Conservation (phyloP, 2,888 invertebrate genomes). For the Trilocha varians region DNA sequence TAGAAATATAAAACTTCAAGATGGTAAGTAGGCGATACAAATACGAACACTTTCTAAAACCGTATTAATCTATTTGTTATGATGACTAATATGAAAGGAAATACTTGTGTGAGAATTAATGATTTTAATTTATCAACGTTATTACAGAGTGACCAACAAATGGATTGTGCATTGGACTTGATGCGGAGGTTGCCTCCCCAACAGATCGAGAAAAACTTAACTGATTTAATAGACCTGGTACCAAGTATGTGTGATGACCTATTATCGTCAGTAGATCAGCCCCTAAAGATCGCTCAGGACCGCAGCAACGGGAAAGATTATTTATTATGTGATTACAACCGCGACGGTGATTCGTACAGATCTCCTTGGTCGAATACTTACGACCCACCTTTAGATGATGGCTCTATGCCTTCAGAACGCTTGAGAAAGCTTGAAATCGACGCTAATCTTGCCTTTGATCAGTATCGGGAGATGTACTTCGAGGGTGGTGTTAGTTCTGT, state of each 20-base stretch:
- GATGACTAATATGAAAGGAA: slow-evolving; percentile 64
- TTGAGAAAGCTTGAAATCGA: slow-evolving; percentile 96
- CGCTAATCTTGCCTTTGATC: slow-evolving; percentile 98
- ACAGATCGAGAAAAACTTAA: slow-evolving; percentile 98
- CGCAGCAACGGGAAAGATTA: slow-evolving; percentile 97
- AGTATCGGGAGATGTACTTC: slow-evolving; percentile 99
- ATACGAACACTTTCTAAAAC: slow-evolving; percentile 9
- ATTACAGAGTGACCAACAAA: slow-evolving; percentile 91
- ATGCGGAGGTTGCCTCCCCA: slow-evolving; percentile 99
- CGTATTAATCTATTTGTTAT: slow-evolving; percentile 38
- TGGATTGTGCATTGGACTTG: slow-evolving; percentile 98
- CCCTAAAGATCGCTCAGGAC: slow-evolving; percentile 97
- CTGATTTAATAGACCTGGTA: slow-evolving; percentile 97
- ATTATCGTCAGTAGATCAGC: slow-evolving; percentile 97
- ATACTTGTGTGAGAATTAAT: slow-evolving; percentile 27
- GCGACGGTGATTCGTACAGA: slow-evolving; percentile 98
- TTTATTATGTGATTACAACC: slow-evolving; percentile 98
- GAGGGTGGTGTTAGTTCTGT: slow-evolving; percentile 99
- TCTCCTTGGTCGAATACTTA: slow-evolving; percentile 99
- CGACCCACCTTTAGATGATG: slow-evolving; percentile 97
- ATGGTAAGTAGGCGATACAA: slow-evolving; percentile 31
- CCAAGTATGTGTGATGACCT: slow-evolving; percentile 97
- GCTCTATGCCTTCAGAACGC: slow-evolving; percentile 97
- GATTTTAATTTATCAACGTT: slow-evolving; percentile 20
- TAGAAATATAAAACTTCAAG: slow-evolving; percentile 11